Conservation (phyloP, 2,888 invertebrate species). For the Camptogramma bilineatum region DNA sequence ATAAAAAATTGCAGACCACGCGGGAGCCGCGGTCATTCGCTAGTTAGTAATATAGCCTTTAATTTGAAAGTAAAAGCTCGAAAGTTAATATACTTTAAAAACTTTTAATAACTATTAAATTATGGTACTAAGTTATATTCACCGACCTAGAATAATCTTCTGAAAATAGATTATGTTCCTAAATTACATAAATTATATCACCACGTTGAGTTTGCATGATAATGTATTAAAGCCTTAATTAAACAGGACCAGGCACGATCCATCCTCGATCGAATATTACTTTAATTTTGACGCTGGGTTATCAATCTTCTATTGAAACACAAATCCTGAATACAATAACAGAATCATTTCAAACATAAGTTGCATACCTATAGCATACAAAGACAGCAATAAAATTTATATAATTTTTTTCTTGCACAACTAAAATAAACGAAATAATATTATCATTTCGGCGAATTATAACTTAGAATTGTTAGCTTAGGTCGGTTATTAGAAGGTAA, state of each 20-base stretch:
- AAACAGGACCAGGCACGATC: neutral
- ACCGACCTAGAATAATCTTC: constrained; percentile 1
- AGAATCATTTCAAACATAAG: neutral
- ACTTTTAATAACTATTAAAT: neutral
- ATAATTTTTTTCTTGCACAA: too few species aligned
- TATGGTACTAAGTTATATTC: neutral
- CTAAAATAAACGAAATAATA: constrained; percentile 7
- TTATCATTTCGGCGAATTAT: constrained; percentile 19
- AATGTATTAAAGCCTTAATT: constrained; percentile 10
- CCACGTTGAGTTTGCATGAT: constrained; percentile 5
- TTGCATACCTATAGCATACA: too few species aligned
- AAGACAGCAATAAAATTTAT: too few species aligned
- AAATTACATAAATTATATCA: constrained; percentile 16
- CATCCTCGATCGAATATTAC: neutral
- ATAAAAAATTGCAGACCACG: too few species aligned
- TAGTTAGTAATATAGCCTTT: neutral
- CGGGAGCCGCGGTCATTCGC: too few species aligned
- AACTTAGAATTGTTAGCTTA: constrained; percentile 16
- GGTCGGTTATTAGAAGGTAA: constrained; percentile 24
- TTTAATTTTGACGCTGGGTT: too few species aligned
- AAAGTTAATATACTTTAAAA: neutral
- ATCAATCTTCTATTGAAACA: too few species aligned
- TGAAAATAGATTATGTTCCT: constrained; percentile 11
- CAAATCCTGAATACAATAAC: neutral
- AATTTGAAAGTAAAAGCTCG: neutral